phyloP scores from a whole-genome alignment of 2,888 invertebrate species.

The Hydroisotoma schaefferi region DNA sequence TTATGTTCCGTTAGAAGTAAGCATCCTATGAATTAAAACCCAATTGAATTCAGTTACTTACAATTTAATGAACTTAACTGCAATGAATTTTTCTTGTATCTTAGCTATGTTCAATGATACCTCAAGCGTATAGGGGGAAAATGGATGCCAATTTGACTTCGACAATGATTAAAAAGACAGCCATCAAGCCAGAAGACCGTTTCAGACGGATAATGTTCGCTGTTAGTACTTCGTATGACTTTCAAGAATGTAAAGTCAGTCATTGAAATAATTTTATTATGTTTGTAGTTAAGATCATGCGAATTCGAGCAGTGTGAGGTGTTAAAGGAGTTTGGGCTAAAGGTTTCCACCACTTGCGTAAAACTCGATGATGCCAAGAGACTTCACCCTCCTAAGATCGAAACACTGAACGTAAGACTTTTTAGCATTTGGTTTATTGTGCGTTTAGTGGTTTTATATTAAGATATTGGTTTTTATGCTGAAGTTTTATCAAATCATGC shows the following conservation, averaged over 20 bases:
- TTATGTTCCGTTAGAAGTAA: slow-evolving; percentile 59
- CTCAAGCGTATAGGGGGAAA: slow-evolving; percentile 61
- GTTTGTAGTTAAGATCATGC: slow-evolving; percentile 2
- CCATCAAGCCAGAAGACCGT: slow-evolving; percentile 59
- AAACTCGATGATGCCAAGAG: slow-evolving; percentile 55
- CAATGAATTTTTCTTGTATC: neutral
- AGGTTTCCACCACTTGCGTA: slow-evolving; percentile 58
- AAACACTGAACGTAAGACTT: slow-evolving; percentile 56
- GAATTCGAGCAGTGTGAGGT: slow-evolving; percentile 50
- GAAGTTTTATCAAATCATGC: no score
- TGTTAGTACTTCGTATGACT: slow-evolving; percentile 48
- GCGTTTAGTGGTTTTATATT: neutral
- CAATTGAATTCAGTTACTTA: neutral
- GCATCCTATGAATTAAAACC: slow-evolving; percentile 11
- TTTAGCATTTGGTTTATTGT: neutral
- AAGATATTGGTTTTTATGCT: no score
- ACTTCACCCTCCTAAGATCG: slow-evolving; percentile 58
- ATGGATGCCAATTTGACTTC: slow-evolving; percentile 61
- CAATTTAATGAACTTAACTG: neutral
- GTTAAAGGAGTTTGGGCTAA: slow-evolving; percentile 59
- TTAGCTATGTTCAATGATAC: slow-evolving; percentile 60
- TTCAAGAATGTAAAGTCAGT: neutral
- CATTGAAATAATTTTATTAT: no score
- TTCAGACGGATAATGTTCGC: slow-evolving; percentile 59
- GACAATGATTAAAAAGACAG: slow-evolving; percentile 63